Evolutionary conservation across 2,797 vertebrate species (phyloP), one percentile per base, ranked within the genome.

Genomic region (Oceanodroma leucorhoa): DNA sequence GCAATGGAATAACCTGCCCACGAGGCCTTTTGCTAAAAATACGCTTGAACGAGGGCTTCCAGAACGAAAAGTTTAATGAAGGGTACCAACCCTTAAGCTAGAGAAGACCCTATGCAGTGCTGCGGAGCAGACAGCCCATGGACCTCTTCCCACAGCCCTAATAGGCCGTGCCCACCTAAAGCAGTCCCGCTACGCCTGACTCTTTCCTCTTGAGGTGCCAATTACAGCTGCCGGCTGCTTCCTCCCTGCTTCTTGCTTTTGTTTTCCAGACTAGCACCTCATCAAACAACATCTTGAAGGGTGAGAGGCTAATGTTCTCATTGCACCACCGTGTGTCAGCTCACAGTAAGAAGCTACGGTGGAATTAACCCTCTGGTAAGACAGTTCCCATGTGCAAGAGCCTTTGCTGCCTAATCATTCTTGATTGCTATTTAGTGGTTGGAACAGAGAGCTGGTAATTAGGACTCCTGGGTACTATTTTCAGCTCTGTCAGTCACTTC

Each of bases 121-220:
- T 19, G 18, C 5, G 54, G 61, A 51, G 61, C 55, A 62, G 43
- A 5, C 2, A 10, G 10, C 6, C 45, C 34, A 18, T 0, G 2
- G 26, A 6, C 9, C 2, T 46, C 38, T 26, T 32, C 55, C 38
- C 30, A 5, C 32, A 40, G 26, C 38, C 46, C 65, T 29, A 6
- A 45, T 46, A 34, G 30, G 15, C 32, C 29, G 19, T 5, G 32
- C 16, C 36, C 26, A 10, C 69, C 40, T 9, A 6, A 17, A n/a
- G 6, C 5, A 0, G n/a, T 36, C 13, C 9, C 14, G 0, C 51
- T 23, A 12, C 4, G 0, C 43, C 45, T 9, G n/a, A 7, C 26
- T 57, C n/a, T 5, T 40, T 32, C 30, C 51, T 76, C 40, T 17
- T 4, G 38, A 58, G 51, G 32, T 51, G 16, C n/a, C n/a, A 14